These are phyloP conservation scores for Chelonoidis abingdonii DNA, from an alignment of 2,113 vertebrate species.

Conservation along the genomic window DNA sequence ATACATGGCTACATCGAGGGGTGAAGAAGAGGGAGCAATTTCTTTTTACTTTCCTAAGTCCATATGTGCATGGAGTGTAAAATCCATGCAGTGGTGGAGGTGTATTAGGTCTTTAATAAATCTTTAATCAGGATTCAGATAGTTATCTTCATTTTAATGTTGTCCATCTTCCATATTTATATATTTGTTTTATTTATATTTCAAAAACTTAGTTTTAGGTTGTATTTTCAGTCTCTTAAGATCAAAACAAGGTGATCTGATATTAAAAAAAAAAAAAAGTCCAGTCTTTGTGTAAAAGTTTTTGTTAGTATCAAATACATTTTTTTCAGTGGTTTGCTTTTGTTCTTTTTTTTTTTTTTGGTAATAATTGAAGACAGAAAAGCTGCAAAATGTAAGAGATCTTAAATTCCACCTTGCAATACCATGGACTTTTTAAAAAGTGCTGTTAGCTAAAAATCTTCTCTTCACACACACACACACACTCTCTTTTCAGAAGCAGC, in stretches of 20 bases:
- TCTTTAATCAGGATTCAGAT: background rate
- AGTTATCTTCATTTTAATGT: background rate
- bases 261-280: background rate
- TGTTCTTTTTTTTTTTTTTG: background rate
- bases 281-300: background rate
- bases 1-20: background rate
- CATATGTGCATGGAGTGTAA: background rate
- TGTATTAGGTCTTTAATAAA: background rate
- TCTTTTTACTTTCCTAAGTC: background rate
- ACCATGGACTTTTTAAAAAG: background rate
- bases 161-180: background rate
- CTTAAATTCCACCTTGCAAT: background rate
- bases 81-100: background rate
- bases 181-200: background rate
- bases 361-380: background rate
- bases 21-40: background rate
- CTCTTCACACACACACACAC: background rate
- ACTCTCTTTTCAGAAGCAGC: constrained; percentile 82
- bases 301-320: background rate
- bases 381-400: background rate
- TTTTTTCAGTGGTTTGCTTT: background rate
- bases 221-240: background rate
- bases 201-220: background rate
- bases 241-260: background rate
- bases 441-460: background rate